phyloP scores from a whole-genome alignment of 2,888 invertebrate genomes.

The Adelognathus sp. region DNA sequence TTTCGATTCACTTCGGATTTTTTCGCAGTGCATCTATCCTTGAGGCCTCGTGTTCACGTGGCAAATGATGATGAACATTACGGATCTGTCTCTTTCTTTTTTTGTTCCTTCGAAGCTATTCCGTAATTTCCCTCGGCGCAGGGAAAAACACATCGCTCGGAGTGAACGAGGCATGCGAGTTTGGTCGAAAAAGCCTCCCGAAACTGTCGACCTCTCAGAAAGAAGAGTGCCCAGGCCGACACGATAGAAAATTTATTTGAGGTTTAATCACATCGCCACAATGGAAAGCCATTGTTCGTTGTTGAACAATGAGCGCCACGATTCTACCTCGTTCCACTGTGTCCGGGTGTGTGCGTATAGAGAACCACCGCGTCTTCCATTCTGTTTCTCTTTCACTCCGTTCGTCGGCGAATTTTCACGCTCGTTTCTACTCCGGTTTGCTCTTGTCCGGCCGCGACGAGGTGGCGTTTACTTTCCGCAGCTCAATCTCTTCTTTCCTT shows the following conservation, averaged over 20 bases:
- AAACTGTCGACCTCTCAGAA: constrained; percentile 8
- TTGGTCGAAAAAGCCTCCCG: too few relatives aligned
- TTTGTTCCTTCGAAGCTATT: neutral
- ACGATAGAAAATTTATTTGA: constrained; percentile 74
- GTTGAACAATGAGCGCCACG: constrained; percentile 66
- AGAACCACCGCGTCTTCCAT: constrained; percentile 18
- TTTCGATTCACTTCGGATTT: too few relatives aligned
- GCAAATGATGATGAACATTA: neutral
- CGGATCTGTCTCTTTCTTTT: neutral
- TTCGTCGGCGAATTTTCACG: constrained; percentile 30
- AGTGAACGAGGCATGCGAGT: too few relatives aligned
- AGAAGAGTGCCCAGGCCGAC: constrained; percentile 37
- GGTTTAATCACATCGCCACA: constrained; percentile 75
- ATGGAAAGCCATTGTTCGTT: constrained; percentile 73
- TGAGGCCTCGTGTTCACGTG: neutral
- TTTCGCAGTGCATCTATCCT: too few relatives aligned
- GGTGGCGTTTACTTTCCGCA: constrained; percentile 30
- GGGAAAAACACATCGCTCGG: too few relatives aligned
- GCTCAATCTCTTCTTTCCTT: too few relatives aligned
- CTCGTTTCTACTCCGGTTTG: constrained; percentile 43
- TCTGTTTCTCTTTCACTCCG: constrained; percentile 59
- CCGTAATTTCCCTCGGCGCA: neutral
- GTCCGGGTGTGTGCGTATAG: constrained; percentile 3
- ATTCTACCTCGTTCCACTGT: too few relatives aligned
- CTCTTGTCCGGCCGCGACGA: constrained; percentile 25